Evolutionary conservation across 2,113 vertebrate species (phyloP).

Genomic region (Mus spicilegus): DNA sequence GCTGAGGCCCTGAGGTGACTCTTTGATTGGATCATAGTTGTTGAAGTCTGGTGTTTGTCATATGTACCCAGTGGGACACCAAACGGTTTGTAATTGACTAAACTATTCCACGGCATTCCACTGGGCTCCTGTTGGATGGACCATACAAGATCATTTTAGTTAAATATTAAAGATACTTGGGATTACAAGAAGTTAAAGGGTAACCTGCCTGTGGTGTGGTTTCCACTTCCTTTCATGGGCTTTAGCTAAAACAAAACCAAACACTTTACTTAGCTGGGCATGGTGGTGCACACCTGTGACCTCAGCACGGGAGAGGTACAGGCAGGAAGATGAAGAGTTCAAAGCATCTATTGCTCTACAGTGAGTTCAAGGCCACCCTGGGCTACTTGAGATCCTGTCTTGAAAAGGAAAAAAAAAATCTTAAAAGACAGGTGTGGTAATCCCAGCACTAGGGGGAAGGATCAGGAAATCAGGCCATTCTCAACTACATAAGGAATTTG

Average conservation of each 20-base stretch:
- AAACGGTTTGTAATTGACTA: rapidly evolving
- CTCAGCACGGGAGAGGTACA: background rate
- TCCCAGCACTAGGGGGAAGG: no score
- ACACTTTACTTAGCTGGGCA: background rate
- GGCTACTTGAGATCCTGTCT: background rate
- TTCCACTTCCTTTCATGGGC: background rate
- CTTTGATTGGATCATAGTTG: rapidly evolving
- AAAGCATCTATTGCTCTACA: background rate
- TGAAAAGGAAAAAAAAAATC: background rate
- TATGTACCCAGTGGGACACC: background rate
- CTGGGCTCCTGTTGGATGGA: background rate
- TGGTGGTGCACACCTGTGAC: background rate
- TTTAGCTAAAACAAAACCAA: background rate
- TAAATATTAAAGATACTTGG: background rate
- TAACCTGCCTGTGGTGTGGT: background rate
- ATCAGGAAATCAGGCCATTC: background rate
- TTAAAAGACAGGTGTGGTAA: background rate
- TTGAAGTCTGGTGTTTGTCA: background rate
- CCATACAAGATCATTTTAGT: background rate
- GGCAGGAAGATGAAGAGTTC: background rate
- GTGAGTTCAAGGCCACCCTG: background rate
- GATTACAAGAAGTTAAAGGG: background rate
- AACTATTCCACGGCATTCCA: background rate
- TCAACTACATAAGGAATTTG: background rate
- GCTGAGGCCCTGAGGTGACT: background rate